Evolutionary conservation across 2,113 vertebrate genomes (phyloP).

Genomic region (Isichthys henryi): DNA sequence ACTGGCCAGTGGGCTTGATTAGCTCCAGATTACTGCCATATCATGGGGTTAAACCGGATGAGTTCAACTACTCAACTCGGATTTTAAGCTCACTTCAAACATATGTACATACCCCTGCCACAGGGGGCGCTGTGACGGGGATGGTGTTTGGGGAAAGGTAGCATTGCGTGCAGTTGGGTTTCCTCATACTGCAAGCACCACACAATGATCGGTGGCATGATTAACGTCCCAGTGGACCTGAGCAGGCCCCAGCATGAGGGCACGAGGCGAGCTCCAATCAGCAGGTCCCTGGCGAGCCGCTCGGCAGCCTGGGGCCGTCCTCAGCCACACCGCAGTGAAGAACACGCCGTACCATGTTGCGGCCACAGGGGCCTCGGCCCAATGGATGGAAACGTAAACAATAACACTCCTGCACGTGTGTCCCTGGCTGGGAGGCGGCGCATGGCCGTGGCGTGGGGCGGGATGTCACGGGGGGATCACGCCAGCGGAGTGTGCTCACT

Average conservation of each 20-base stretch:
- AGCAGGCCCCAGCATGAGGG: neutral
- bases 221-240: neutral
- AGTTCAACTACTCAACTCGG: neutral
- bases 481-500: neutral
- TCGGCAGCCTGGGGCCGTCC: neutral
- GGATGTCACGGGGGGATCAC: neutral
- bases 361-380: neutral
- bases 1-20: neutral
- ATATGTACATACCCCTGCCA: neutral
- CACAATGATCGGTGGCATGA: neutral
- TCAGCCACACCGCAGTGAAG: neutral
- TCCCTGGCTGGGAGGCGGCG: neutral
- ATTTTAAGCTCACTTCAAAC: neutral
- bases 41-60: neutral
- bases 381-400: neutral
- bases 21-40: neutral
- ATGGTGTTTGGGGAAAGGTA: neutral
- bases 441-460: neutral
- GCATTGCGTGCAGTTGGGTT: neutral
- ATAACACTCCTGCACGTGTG: constrained; percentile 1
- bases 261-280: neutral
- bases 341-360: neutral
- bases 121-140: neutral
- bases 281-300: neutral
- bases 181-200: neutral